These are phyloP conservation scores for Yponomeuta malinellus DNA, from an alignment of 2,888 invertebrate genomes.

Conservation along the genomic window DNA sequence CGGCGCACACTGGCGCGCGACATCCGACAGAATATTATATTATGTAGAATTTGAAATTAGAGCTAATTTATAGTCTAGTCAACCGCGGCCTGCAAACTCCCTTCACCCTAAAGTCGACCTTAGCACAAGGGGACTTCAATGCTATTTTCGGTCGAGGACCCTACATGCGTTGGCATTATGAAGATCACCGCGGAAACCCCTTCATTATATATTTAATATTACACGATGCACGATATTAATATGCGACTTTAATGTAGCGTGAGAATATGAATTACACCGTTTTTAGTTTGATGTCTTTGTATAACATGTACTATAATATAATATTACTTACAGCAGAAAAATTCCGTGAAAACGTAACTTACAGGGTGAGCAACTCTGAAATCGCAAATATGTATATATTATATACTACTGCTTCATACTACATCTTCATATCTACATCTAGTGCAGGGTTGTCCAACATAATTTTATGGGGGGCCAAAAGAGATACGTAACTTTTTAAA, in stretches of 20 bases:
- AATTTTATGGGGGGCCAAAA: too few species aligned
- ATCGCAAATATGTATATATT: too few species aligned
- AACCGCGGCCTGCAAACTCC: neutral
- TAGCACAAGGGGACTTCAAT: neutral
- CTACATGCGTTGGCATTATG: neutral
- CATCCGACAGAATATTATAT: neutral
- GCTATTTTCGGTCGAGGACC: neutral
- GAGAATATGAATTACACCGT: neutral
- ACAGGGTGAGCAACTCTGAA: too few species aligned
- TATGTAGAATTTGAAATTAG: conserved; percentile 2
- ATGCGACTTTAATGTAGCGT: neutral
- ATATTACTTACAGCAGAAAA: too few species aligned
- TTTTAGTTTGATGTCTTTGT: neutral
- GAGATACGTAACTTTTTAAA: too few species aligned
- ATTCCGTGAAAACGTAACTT: too few species aligned
- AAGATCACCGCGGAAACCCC: neutral
- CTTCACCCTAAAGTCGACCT: neutral
- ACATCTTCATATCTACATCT: too few species aligned
- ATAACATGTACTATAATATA: too few species aligned
- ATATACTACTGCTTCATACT: too few species aligned
- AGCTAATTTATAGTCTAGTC: neutral
- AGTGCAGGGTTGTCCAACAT: too few species aligned
- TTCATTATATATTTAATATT: neutral
- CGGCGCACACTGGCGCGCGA: neutral
- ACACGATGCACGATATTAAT: neutral